A percentile compares a stretch with the other conserved stretches of the same genome.
phyloP scores from a whole-genome alignment of 2,888 invertebrate species.

The Drosophila subquinaria region DNA sequence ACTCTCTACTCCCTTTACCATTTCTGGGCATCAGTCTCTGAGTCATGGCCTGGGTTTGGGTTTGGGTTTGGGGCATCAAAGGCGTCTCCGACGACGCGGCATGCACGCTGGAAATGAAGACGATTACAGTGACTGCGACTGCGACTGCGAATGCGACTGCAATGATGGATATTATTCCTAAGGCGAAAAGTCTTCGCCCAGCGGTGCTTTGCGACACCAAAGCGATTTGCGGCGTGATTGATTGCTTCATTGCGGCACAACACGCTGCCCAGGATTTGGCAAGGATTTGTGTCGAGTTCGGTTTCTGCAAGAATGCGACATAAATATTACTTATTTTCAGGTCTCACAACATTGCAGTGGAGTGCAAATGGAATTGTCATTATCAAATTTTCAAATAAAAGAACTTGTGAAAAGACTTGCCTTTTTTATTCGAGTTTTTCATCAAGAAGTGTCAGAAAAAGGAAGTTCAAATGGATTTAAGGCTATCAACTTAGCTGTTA shows the following conservation, averaged over 20 bases:
- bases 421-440: not conserved
- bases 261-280: slow-evolving; percentile 72
- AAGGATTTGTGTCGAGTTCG: slow-evolving; percentile 47
- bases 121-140: slow-evolving; percentile 63
- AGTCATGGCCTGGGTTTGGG: slow-evolving; percentile 65
- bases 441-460: not conserved
- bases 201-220: slow-evolving; percentile 82
- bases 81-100: slow-evolving; percentile 81
- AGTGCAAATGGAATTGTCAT: slow-evolving; percentile 18
- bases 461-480: not conserved
- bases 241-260: slow-evolving; percentile 79
- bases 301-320: slow-evolving; percentile 45
- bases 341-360: slow-evolving; percentile 10
- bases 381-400: not conserved
- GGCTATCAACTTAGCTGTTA: too few relatives aligned
- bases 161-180: slow-evolving; percentile 82
- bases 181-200: slow-evolving; percentile 82
- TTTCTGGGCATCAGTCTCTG: slow-evolving; percentile 53
- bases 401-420: not conserved
- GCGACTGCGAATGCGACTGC: slow-evolving; percentile 44
- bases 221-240: slow-evolving; percentile 78
- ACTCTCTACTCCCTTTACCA: slow-evolving; percentile 10
- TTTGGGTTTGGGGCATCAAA: slow-evolving; percentile 66
- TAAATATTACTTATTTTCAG: slow-evolving; percentile 54
- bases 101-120: slow-evolving; percentile 76